phyloP scores from a whole-genome alignment of 2,797 vertebrate genomes.

The Molossus alvarezi region DNA sequence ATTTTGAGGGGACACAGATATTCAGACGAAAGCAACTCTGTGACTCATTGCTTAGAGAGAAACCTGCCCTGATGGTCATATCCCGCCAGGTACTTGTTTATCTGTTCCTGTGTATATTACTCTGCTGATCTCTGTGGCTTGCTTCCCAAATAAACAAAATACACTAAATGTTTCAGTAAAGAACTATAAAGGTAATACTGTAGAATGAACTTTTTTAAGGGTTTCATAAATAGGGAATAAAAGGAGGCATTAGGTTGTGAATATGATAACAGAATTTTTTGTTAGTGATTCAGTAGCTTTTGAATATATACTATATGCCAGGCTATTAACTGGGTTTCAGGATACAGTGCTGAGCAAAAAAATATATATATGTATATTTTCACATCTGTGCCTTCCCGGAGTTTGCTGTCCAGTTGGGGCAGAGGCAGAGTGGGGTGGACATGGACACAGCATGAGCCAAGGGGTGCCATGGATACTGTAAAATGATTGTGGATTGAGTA shows the following conservation, averaged over 20 bases:
- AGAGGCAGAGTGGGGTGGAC: not conserved
- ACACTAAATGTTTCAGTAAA: not conserved
- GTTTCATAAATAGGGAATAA: conserved; percentile 26
- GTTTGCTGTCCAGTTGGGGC: not conserved
- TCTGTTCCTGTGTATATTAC: not conserved
- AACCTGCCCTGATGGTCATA: not conserved
- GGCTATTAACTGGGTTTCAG: not conserved
- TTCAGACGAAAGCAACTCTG: not conserved
- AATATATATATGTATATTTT: not conserved
- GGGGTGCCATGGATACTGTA: not conserved
- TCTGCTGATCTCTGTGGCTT: not conserved
- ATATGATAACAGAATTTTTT: not conserved
- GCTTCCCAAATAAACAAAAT: conserved; percentile 32
- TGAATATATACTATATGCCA: not conserved
- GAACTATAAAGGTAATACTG: not conserved
- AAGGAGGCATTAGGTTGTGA: not conserved
- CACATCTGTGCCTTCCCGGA: not conserved
- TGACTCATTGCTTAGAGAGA: not conserved
- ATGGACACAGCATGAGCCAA: not conserved
- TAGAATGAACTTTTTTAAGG: conserved; percentile 20
- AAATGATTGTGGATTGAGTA: not conserved
- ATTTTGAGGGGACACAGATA: not conserved
- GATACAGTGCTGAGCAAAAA: not conserved
- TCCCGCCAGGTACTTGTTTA: not conserved
- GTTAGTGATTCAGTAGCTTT: not conserved